Evolutionary conservation across 2,113 vertebrate species (phyloP), one percentile per base, ranked within the genome.

Genomic region (Delphinus delphis): DNA sequence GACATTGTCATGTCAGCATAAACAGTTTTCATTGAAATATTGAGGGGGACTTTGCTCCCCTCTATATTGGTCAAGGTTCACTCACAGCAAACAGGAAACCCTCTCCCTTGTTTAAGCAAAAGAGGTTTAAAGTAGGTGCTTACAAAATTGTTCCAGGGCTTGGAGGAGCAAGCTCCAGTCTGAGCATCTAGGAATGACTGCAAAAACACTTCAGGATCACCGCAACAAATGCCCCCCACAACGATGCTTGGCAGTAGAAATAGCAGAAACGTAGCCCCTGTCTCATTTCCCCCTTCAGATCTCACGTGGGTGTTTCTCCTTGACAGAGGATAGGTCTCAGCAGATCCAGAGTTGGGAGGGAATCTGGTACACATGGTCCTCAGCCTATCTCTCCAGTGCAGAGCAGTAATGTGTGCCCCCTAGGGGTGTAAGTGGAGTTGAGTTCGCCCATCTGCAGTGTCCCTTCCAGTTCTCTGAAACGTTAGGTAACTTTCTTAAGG

Each of bases 261-360:
- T 63, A 63, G 26, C 60, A 79, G 47, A 90, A 68, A 84, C 13
- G 0, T n/a, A 77, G 70, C 41, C 58, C 63, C 38, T 96, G 74
- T 36, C 80, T 97, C 94, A 82, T 90, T 97, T 96, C 95, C 95
- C 92, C 68, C 74, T 71, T 85, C 50, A 23, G 0, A 1, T 38
- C 21, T 88, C 63, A 17, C 2, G 18, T 89, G 74, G 80, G 88
- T n/a, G 44, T 95, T 81, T 91, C 33, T 87, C 33, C 31, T 83
- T 89, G 88, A 63, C 93, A 47, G 47, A 53, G 47, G 11, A 80
- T 4, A 18, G 33, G 58, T 53, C 50, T 81, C 41, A 33, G 93
- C 25, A 68, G 31, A 63, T 6, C 65, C 21, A 38, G 71, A 67
- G 73, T 50, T 33, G 15, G 6, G 31, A 58, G 92, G 60, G 70